Conservation (phyloP, 1,140 invertebrate species). For the Diorhabda carinulata region DNA sequence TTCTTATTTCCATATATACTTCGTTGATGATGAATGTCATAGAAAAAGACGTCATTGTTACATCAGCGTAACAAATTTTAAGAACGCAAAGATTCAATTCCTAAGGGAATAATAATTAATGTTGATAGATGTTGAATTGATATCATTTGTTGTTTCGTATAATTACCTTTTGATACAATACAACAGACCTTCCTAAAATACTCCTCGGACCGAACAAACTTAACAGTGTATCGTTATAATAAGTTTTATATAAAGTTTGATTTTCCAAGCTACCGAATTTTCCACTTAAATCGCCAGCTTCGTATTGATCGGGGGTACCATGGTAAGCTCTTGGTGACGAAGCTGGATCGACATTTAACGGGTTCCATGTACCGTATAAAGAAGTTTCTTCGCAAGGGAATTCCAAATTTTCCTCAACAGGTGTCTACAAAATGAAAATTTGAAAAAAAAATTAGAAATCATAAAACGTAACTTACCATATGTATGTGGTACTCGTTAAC, state of each 20-base stretch:
- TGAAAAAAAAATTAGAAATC: neutral
- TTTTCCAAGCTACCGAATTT: constrained; percentile 78
- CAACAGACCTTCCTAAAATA: constrained; percentile 82
- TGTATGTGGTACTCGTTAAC: constrained; percentile 78
- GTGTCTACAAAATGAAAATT: constrained; percentile 53
- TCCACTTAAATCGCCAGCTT: constrained; percentile 84
- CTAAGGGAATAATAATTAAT: too few relatives aligned
- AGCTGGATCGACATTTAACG: constrained; percentile 62
- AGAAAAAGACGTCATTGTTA: too few relatives aligned
- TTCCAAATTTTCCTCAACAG: constrained; percentile 74
- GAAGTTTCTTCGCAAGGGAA: constrained; percentile 83
- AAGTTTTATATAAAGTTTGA: constrained; percentile 53
- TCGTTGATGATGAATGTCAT: too few relatives aligned
- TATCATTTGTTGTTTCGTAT: too few relatives aligned
- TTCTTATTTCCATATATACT: too few relatives aligned
- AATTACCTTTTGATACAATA: constrained; percentile 69
- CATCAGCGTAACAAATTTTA: too few relatives aligned
- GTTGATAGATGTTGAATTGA: too few relatives aligned
- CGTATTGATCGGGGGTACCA: constrained; percentile 78
- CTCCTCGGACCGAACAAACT: constrained; percentile 79
- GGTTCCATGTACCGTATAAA: constrained; percentile 81
- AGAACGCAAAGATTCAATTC: too few relatives aligned
- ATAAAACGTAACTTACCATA: constrained; percentile 54
- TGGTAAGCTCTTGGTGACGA: constrained; percentile 52
- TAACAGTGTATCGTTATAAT: constrained; percentile 79